A percentile compares a stretch with the other conserved stretches of the same genome.
Evolutionary conservation across 2,113 vertebrate species (phyloP).

Genomic region (Hemichromis elongatus): DNA sequence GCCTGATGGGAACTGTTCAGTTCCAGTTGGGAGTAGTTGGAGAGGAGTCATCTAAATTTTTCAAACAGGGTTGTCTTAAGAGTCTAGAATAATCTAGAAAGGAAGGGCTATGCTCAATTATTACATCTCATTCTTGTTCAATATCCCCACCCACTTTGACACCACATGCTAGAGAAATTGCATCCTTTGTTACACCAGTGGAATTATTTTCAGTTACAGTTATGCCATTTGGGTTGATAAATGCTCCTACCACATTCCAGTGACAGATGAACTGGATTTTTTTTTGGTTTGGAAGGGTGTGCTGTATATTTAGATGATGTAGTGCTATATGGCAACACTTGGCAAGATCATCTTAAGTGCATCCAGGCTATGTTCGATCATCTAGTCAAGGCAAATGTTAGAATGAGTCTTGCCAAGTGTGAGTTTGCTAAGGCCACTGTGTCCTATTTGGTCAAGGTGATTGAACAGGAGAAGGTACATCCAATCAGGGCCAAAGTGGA

Average conservation of each 20-base stretch:
- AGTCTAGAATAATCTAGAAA: not conserved
- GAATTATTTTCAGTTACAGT: not conserved
- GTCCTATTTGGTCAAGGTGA: not conserved
- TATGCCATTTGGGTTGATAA: not conserved
- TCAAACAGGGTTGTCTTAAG: not conserved
- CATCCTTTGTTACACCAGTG: not conserved
- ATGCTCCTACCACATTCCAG: not conserved
- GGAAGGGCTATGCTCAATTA: not conserved
- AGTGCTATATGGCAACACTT: not conserved
- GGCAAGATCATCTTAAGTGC: not conserved
- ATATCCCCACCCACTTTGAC: not conserved
- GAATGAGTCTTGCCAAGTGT: not conserved
- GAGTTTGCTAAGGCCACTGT: not conserved
- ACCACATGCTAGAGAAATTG: not conserved
- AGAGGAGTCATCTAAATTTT: not conserved
- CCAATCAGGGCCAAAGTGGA: not conserved
- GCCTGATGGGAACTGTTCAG: not conserved
- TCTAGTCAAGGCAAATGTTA: not conserved
- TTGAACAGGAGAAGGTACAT: not conserved
- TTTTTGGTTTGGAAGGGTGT: not conserved
- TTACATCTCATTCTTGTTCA: not conserved
- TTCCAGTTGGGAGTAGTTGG: not conserved
- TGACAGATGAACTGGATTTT: not conserved
- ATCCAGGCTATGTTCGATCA: not conserved
- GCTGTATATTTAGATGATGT: not conserved